These are phyloP conservation scores for Agonopterix arenella DNA, from an alignment of 2,888 invertebrate species.

Conservation along the genomic window DNA sequence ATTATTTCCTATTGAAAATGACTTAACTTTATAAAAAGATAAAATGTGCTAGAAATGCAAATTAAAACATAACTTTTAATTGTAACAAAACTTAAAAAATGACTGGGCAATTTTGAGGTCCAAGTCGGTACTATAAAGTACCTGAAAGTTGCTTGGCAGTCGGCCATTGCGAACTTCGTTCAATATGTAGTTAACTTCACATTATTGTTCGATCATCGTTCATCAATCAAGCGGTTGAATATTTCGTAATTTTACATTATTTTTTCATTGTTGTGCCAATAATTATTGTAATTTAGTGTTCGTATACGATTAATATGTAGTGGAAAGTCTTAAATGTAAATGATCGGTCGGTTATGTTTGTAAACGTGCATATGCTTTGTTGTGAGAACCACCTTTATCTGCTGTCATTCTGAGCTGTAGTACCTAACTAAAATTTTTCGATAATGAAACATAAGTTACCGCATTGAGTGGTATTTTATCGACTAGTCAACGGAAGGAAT, in stretches of 20 bases:
- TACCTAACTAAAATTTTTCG: slow-evolving; percentile 61
- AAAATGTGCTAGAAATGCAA: too few relatives aligned
- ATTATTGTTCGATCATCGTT: slow-evolving; percentile 71
- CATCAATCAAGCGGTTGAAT: slow-evolving; percentile 68
- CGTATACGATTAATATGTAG: slow-evolving; percentile 30
- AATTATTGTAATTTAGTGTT: slow-evolving; percentile 43
- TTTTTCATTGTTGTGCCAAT: slow-evolving; percentile 59
- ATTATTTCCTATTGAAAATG: too few relatives aligned
- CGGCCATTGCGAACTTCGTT: slow-evolving; percentile 39
- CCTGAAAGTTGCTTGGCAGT: slow-evolving; percentile 3
- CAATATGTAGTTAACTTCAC: slow-evolving; percentile 54
- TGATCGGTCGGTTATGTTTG: slow-evolving; percentile 47
- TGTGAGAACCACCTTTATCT: slow-evolving; percentile 76
- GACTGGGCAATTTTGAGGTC: too few relatives aligned
- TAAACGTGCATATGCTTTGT: slow-evolving; percentile 74
- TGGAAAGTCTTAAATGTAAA: slow-evolving; percentile 35
- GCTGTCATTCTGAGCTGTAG: slow-evolving; percentile 67
- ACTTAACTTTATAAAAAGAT: too few relatives aligned
- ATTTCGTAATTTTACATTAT: slow-evolving; percentile 52
- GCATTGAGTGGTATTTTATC: slow-evolving; percentile 40
- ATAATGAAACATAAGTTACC: slow-evolving; percentile 67
- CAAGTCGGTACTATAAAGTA: neutral
- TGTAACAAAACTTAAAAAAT: too few relatives aligned
- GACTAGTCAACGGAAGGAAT: slow-evolving; percentile 28
- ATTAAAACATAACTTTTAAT: too few relatives aligned